Evolutionary conservation across 1,140 invertebrate species (phyloP), one percentile per base, ranked within the genome.

Genomic region (Bilobella aurantiaca): DNA sequence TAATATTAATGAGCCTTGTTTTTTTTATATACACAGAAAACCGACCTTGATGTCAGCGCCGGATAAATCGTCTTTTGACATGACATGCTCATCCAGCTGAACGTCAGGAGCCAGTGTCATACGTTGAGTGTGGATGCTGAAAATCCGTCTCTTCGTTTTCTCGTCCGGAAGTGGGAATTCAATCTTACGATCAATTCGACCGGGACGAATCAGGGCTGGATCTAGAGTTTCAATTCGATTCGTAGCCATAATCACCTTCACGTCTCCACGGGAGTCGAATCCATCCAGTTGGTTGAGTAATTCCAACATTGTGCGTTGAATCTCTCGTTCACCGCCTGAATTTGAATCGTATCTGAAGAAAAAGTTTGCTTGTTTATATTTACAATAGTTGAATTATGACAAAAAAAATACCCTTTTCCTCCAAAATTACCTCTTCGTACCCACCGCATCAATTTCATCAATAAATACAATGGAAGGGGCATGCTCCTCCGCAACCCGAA

Each of bases 381-480:
- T n/a, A n/a, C n/a, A n/a, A n/a, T n/a, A n/a, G n/a, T n/a, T n/a
- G n/a, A n/a, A n/a, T n/a, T n/a, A n/a, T n/a, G n/a, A n/a, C n/a
- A n/a, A n/a, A n/a, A n/a, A n/a, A n/a, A n/a, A n/a, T n/a, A n/a
- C n/a, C n/a, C n/a, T n/a, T n/a, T n/a, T n/a, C 23, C 30, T 29
- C 58, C 23, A 47, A 30, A 60, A 32, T 60, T 67, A 69, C 69
- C 94, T 84, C 82, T 99, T 99, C 25, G 97, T 99, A 59, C 97
- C 97, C 34, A 99, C 93, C 66, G 97, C 97, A 84, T 99, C 97
- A 74, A 99, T 99, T 85, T 99, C 97, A 83, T 99, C 97, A 76
- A 99, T 99, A 77, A 99, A 99, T 0, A 99, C 96, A 79, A 99
- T 99, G 0, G 95, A 98, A 8, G 97, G 96, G 1, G 96, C 95